These are phyloP conservation scores for Aptenodytes patagonicus DNA, from an alignment of 2,113 vertebrate species.

Conservation along the genomic window DNA sequence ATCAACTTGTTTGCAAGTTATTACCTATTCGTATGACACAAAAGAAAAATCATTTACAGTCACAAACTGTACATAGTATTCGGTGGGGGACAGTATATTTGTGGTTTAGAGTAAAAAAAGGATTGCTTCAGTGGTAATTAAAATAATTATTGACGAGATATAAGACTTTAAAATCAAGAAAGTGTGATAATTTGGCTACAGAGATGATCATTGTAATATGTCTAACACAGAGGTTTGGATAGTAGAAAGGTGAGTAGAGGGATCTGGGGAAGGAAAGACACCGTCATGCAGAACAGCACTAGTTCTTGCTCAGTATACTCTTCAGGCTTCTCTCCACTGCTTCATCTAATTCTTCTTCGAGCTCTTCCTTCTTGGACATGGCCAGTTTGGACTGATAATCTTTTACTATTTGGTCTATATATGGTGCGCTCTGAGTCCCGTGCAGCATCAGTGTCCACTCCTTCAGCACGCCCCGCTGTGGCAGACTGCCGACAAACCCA, in stretches of 20 bases:
- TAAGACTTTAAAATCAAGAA: slow-evolving; percentile 75
- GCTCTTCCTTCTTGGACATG: slow-evolving; percentile 98
- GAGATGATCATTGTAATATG: slow-evolving; percentile 74
- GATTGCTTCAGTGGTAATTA: slow-evolving; percentile 67
- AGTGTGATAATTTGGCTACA: slow-evolving; percentile 70
- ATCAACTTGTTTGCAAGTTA: slow-evolving; percentile 76
- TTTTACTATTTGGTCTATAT: slow-evolving; percentile 96
- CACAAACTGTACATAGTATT: slow-evolving; percentile 86
- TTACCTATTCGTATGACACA: slow-evolving; percentile 79
- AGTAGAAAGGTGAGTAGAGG: slow-evolving; percentile 48
- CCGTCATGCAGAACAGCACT: slow-evolving; percentile 74
- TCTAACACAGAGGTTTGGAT: slow-evolving; percentile 51
- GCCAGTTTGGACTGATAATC: slow-evolving; percentile 99
- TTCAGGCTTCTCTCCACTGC: slow-evolving; percentile 95
- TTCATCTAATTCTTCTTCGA: slow-evolving; percentile 97
- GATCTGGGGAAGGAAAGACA: slow-evolving; percentile 43
- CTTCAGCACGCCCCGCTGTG: slow-evolving; percentile 88
- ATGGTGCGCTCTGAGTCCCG: slow-evolving; percentile 96
- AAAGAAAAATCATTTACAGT: slow-evolving; percentile 81
- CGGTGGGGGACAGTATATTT: slow-evolving; percentile 67
- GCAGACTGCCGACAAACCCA: slow-evolving; percentile 84
- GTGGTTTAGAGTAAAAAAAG: slow-evolving; percentile 69
- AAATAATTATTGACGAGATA: slow-evolving; percentile 71
- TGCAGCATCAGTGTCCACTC: slow-evolving; percentile 99
- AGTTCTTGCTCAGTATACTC: slow-evolving; percentile 91